Evolutionary conservation across 2,797 vertebrate genomes (phyloP), one percentile per base, ranked within the genome.

Genomic region (Psittacula derbiana): DNA sequence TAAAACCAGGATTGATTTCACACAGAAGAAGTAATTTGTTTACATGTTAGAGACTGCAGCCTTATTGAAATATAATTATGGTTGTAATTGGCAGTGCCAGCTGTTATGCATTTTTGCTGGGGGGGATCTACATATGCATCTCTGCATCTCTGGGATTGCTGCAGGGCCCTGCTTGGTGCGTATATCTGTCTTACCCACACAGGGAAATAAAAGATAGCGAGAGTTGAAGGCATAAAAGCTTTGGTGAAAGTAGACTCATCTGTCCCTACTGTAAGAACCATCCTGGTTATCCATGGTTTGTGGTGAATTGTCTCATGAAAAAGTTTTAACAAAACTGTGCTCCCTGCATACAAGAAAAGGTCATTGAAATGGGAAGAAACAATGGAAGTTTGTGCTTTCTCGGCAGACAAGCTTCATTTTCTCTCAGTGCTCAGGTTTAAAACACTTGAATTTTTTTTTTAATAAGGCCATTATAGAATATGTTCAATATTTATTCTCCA

Each of bases 181-280:
- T 2, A 3, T 2, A 3, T 15, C 44, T 1, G 0, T 8, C 2
- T 5, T 12, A 21, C 4, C 36, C 5, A 0, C 0, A 1, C 30
- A 40, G 28, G 18, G 43, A 65, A n/a, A 5, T 6, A 8, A 21
- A n/a, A 6, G 10, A 14, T 8, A 64, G 15, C 17, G 10, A 30
- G 19, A 64, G 8, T 3, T 53, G 70, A 46, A 40, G 33, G 30
- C 1, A 0, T 3, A 12, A 28, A 69, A 66, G 4, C n/a, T 27
- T 3, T 5, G 11, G 14, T 71, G 40, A 20, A 66, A 43, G 13
- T 13, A 60, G 40, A 40, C 9, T 6, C 14, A 5, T 30, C 8
- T 11, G 30, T 72, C 18, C 18, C 28, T 50, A 9, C 38, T 52
- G 21, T 21, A 64, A 13, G 11, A 49, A 49, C 31, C 15, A 31